Percentiles rank a stretch among this genome's conserved stretches.
phyloP scores from a whole-genome alignment of 2,888 invertebrate species.

The Hymenopus coronatus region DNA sequence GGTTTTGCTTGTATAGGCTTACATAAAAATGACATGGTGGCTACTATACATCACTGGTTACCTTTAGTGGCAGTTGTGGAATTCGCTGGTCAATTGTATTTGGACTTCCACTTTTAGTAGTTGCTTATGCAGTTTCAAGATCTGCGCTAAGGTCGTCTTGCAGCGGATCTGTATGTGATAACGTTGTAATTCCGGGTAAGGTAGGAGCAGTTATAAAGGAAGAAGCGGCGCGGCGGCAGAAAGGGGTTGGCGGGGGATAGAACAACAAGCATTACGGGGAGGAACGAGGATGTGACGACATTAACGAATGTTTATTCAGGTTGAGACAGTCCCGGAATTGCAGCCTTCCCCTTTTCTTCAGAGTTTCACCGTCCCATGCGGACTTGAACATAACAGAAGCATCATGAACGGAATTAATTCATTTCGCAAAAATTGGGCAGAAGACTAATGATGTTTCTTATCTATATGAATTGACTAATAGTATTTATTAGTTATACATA shows the following conservation, averaged over 20 bases:
- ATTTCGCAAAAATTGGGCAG: not conserved
- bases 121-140: too few relatives aligned
- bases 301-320: not conserved
- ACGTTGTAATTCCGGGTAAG: not conserved
- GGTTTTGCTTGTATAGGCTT: too few relatives aligned
- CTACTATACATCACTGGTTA: too few relatives aligned
- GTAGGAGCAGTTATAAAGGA: not conserved
- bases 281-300: not conserved
- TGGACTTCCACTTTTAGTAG: too few relatives aligned
- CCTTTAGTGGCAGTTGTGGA: too few relatives aligned
- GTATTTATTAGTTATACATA: too few relatives aligned
- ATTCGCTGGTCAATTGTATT: too few relatives aligned
- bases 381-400: not conserved
- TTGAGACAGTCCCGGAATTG: not conserved
- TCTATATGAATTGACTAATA: too few relatives aligned
- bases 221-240: not conserved
- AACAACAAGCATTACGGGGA: not conserved
- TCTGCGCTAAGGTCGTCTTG: too few relatives aligned
- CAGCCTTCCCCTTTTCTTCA: not conserved
- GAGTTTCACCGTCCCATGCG: not conserved
- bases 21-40: too few relatives aligned
- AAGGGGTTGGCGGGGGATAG: not conserved
- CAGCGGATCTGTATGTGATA: not conserved
- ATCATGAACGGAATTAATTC: not conserved
- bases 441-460: too few relatives aligned